Evolutionary conservation across 2,797 vertebrate species (phyloP), one percentile per base, ranked within the genome.

Genomic region (Petrocephalus schoutedeni): DNA sequence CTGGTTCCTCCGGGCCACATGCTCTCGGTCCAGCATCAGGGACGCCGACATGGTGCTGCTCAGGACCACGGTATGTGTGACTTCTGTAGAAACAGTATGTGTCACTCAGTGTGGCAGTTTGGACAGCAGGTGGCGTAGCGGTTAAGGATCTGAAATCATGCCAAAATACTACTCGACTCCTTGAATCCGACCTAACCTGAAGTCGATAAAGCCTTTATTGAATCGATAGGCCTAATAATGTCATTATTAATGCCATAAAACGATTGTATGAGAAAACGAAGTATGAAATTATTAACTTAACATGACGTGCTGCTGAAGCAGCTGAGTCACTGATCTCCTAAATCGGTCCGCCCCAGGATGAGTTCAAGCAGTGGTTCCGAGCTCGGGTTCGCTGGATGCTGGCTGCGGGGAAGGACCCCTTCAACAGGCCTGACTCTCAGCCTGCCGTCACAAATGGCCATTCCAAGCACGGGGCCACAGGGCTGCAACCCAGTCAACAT

Each of bases 311-410:
- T 80, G 74, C 2, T 49, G 74, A 84, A 21, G 45, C 49, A 3
- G 45, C 49, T 82, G n/a, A 53, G 21, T 83, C 56, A 53, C 41
- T 45, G 23, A 84, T 56, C 45, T 53, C 45, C 1, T 84, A 21
- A 51, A 28, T 23, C 53, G 85, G 2, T 80, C 45, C 82, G 1
- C 86, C 28, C 6, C 92, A 99, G 98, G 97, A 98, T 92, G 97
- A 98, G 92, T 98, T 98, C 94, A 96, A 87, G 91, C 95, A 91
- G 87, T 98, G 97, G 97, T 98, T 97, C 95, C 95, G 97, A 92
- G 96, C 96, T 92, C 97, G 94, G 93, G 94, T 97, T 58, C 95
- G 94, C 0, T 21, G 94, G 90, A 93, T 96, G 91, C 92, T 94
- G 90, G 95, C 96, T 87, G 90, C 95, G 59, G 96, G 95, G 92